These are phyloP conservation scores for Pseudomugil gertrudae DNA, from an alignment of 2,797 vertebrate species.

Conservation along the genomic window DNA sequence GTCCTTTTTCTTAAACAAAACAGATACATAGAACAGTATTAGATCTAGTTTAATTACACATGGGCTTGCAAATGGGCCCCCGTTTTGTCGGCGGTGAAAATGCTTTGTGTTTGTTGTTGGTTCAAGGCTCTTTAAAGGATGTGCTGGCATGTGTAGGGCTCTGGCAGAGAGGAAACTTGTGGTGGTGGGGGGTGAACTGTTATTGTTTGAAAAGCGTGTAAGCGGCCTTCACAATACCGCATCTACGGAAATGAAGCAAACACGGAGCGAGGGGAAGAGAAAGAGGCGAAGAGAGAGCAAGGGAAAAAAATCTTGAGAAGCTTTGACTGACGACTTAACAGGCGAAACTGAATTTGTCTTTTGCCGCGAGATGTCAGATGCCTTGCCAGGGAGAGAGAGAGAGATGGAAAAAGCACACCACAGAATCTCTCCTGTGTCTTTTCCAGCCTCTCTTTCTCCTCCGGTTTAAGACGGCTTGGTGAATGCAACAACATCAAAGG, in stretches of 20 bases:
- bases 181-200: conserved; percentile 58
- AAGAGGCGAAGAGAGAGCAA: conserved; percentile 18
- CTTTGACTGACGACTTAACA: conserved; percentile 83
- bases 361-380: conserved; percentile 82
- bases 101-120: conserved; percentile 78
- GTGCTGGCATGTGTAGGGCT: conserved; percentile 78
- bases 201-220: conserved; percentile 83
- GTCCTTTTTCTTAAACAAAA: conserved; percentile 40
- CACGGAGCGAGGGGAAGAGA: conserved; percentile 37
- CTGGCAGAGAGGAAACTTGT: conserved; percentile 77
- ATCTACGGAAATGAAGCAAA: conserved; percentile 74
- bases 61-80: conserved; percentile 64
- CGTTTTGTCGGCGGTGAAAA: conserved; percentile 69
- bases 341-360: conserved; percentile 82
- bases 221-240: conserved; percentile 77
- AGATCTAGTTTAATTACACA: conserved; percentile 81
- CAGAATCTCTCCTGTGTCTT: conserved; percentile 78
- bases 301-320: conserved; percentile 60
- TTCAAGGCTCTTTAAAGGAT: conserved; percentile 82
- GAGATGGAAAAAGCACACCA: conserved; percentile 59
- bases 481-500: conserved; percentile 84
- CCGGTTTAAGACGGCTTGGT: conserved; percentile 81
- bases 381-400: conserved; percentile 79
- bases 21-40: conserved; percentile 74
- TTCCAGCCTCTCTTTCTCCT: conserved; percentile 75